Evolutionary conservation across 2,888 invertebrate species (phyloP), one percentile per base, ranked within the genome.

Genomic region (Leptinotarsa tumamoca): DNA sequence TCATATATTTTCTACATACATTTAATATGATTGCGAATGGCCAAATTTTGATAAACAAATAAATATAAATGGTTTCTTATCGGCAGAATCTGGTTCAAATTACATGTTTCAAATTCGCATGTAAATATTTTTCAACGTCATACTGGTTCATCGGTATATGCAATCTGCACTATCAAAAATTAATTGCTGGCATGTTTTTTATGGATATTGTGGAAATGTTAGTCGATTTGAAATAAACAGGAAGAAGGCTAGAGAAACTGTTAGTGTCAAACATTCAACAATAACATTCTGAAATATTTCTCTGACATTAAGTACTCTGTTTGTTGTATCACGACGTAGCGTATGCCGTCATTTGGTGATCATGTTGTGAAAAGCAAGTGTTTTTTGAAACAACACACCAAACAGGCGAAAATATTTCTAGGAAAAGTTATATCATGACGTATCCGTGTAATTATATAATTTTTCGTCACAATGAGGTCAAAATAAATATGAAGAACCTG

Each of bases 201-300:
- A 63, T 33, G 33, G n/a, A 17, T 23, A 33, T 63, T n/a, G 4
- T 27, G 63, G 17, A 63, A 33, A 63, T 63, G 33, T 33, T 33
- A 63, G 13, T 63, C 27, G 33, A 33, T 63, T 63, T 33, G 27
- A 2, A 58, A 63, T 33, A 63, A 63, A 63, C 63, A 63, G 33
- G 63, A 63, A 33, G n/a, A 63, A 63, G 17, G n/a, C 27, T 15
- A 33, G 27, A 63, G 33, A 17, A 33, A 33, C 33, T 63, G 33
- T 63, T 63, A 15, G 15, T 63, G 17, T 63, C 17, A 27, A 27
- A 33, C 17, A 33, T 63, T 63, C 63, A 58, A 63, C 63, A 63
- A 33, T 63, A 63, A 63, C 63, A 63, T 63, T 63, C 27, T 33
- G 7, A 27, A 33, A 17, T 33, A 63, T 63, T 63, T 63, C n/a